Conservation (phyloP, 2,888 invertebrate genomes). For the Falcaria lacertinaria region DNA sequence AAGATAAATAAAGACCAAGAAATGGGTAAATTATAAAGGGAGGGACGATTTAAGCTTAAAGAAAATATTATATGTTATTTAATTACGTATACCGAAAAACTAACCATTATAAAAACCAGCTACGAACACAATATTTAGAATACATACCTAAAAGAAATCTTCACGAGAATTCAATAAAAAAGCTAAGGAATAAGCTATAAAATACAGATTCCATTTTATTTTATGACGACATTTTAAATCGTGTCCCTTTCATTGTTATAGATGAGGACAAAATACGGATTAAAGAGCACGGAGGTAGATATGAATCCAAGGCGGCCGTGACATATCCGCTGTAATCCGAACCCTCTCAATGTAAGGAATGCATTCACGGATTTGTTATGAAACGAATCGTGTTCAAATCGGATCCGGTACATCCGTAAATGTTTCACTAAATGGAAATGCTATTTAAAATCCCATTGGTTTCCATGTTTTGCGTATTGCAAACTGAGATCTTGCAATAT, state of each 20-base stretch:
- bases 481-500: neutral
- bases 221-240: slow-evolving; percentile 5
- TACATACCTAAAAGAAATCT: too few species aligned
- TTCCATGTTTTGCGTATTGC: neutral
- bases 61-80: too few species aligned
- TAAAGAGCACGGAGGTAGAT: slow-evolving; percentile 1
- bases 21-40: too few species aligned
- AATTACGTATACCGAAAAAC: too few species aligned
- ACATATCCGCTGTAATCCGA: slow-evolving; percentile 22
- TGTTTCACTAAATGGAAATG: neutral
- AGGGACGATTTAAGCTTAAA: too few species aligned
- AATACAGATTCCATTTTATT: slow-evolving; percentile 8
- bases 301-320: slow-evolving; percentile 17
- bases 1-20: too few species aligned
- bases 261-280: neutral
- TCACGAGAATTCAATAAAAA: too few species aligned
- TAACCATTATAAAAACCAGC: too few species aligned
- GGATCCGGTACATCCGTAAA: neutral
- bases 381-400: slow-evolving; percentile 1
- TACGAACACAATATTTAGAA: too few species aligned
- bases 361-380: slow-evolving; percentile 5
- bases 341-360: slow-evolving; percentile 13
- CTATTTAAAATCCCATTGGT: neutral
- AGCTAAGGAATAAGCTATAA: neutral
- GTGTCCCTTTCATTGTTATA: neutral